Conservation (phyloP, 2,797 vertebrate species). For the Schizothorax lantsangensis region DNA sequence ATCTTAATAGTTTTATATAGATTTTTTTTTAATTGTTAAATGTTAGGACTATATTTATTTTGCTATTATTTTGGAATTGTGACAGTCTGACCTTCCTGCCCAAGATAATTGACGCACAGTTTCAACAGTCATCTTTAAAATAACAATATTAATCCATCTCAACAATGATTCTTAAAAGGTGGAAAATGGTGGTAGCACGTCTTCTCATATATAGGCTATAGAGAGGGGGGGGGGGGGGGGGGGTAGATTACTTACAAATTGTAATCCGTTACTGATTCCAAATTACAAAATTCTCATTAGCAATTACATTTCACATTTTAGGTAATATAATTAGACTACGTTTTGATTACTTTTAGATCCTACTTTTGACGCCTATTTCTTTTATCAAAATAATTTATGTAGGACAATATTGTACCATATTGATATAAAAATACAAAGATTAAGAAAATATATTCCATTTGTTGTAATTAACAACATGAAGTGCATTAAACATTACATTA, state of each 20-base stretch:
- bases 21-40: not conserved
- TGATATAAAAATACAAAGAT: no score
- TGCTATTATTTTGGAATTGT: no score
- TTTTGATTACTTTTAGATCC: no score
- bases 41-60: not conserved
- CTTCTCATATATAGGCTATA: not conserved
- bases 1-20: not conserved
- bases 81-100: not conserved
- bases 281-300: no score
- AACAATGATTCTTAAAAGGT: not conserved
- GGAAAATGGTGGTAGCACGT: not conserved
- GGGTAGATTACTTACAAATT: no score
- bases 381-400: no score
- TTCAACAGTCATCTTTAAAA: not conserved
- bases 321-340: no score
- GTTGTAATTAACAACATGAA: not conserved
- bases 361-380: no score
- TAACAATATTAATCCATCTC: not conserved
- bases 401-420: no score
- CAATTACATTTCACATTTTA: no score
- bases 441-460: not conserved
- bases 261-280: no score
- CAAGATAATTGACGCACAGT: not conserved
- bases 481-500: not conserved
- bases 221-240: no score